Percentiles rank a stretch among this genome's conserved stretches.
Evolutionary conservation across 2,888 invertebrate genomes (phyloP).

Genomic region (Drosophila kuntzei): DNA sequence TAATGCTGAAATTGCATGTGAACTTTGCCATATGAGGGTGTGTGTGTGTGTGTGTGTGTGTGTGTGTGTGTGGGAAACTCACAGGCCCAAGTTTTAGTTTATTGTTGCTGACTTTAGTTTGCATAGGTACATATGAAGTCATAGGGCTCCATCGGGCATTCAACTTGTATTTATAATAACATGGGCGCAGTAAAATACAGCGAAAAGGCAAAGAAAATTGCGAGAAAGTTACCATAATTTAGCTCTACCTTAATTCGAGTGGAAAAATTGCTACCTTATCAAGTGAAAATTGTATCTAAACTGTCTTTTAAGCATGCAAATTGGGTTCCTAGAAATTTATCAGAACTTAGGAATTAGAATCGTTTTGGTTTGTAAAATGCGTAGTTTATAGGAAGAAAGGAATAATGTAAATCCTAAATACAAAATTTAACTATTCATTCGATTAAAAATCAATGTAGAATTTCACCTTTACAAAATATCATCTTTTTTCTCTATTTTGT

Average conservation of each 20-base stretch:
- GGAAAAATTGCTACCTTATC: neutral
- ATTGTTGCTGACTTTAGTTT: constrained; percentile 51
- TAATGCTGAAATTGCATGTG: constrained; percentile 80
- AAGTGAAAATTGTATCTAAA: constrained; percentile 6
- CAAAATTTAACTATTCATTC: too few species aligned
- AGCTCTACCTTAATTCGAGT: neutral
- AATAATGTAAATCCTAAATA: too few species aligned
- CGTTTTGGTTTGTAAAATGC: neutral
- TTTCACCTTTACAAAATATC: too few species aligned
- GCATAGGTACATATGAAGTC: constrained; percentile 34
- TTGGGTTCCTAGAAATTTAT: neutral
- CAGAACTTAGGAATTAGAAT: neutral
- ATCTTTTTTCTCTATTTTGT: too few species aligned
- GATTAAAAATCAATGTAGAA: too few species aligned
- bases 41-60: constrained; percentile 10
- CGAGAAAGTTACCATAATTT: constrained; percentile 2
- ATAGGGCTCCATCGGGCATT: constrained; percentile 45
- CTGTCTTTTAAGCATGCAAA: neutral
- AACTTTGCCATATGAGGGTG: constrained; percentile 44
- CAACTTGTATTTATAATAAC: constrained; percentile 41
- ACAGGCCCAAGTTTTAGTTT: constrained; percentile 46
- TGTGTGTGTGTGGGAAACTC: constrained; percentile 44
- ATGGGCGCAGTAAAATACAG: constrained; percentile 15
- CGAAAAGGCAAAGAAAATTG: constrained; percentile 30
- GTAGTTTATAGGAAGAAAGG: neutral